Evolutionary conservation across 2,888 invertebrate species (phyloP), one percentile per base, ranked within the genome.

Genomic region (Flexamia atlantica): DNA sequence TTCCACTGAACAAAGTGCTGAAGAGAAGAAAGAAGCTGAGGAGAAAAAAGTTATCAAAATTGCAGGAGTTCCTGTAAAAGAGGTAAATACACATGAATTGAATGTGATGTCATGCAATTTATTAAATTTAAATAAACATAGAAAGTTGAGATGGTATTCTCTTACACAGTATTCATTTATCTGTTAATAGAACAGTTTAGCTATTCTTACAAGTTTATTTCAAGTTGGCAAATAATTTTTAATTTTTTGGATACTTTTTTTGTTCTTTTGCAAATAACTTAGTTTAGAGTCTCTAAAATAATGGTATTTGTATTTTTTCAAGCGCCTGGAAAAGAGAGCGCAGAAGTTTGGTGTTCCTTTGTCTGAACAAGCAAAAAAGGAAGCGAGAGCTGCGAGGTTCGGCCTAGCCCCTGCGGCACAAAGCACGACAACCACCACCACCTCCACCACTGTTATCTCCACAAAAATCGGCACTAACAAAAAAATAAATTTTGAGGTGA

Each of bases 241-340:
- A n/a, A n/a, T n/a, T n/a, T n/a, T n/a, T n/a, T n/a, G n/a, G n/a
- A n/a, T n/a, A n/a, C n/a, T n/a, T n/a, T n/a, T n/a, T n/a, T n/a
- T n/a, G n/a, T n/a, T n/a, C n/a, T n/a, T n/a, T n/a, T n/a, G n/a
- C n/a, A n/a, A n/a, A n/a, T n/a, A n/a, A n/a, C n/a, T n/a, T n/a
- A n/a, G n/a, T n/a, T n/a, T n/a, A n/a, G n/a, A n/a, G n/a, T n/a
- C n/a, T n/a, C n/a, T n/a, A n/a, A n/a, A n/a, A n/a, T n/a, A n/a
- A n/a, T n/a, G n/a, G n/a, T n/a, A n/a, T n/a, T n/a, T 17, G 46
- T 46, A 53, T 3, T 23, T 46, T 76, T 76, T 46, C 28, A 92
- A n/a, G 92, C 92, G 94, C 85, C 89, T 96, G 83, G 96, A 96
- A 89, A 91, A 95, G 92, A 92, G 97, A 88, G 96, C 96, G 0